phyloP scores from a whole-genome alignment of 2,888 invertebrate genomes.

The Isotomurus palustris region DNA sequence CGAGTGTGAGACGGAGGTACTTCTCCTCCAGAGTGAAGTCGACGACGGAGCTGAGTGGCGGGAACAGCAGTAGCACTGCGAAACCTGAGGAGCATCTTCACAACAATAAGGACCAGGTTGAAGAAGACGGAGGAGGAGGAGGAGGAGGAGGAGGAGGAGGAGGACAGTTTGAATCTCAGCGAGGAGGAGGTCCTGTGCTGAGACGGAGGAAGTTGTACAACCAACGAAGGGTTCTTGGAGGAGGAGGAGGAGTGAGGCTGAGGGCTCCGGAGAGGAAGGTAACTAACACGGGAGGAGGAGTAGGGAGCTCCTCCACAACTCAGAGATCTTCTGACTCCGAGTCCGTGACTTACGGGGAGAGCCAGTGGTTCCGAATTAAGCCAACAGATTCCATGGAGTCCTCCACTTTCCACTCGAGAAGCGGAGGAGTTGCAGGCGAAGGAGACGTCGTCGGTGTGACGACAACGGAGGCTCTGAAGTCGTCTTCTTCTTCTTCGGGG shows the following conservation, averaged over 20 bases:
- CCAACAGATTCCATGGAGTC: constrained; percentile 7
- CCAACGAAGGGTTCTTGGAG: constrained; percentile 20
- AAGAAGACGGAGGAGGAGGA: background rate
- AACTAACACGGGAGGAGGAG: background rate
- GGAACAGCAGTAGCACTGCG: constrained; percentile 2
- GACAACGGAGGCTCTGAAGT: background rate
- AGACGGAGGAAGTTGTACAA: constrained; percentile 29
- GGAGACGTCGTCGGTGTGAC: background rate
- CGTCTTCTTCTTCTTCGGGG: background rate
- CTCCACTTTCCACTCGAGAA: background rate
- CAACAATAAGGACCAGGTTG: background rate
- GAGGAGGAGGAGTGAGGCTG: background rate
- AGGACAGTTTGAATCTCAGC: constrained; percentile 12
- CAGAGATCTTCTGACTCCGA: constrained; percentile 27
- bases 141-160: background rate
- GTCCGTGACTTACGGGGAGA: constrained; percentile 45
- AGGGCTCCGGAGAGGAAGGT: background rate
- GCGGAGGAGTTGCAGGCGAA: constrained; percentile 1
- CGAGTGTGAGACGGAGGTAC: constrained; percentile 17
- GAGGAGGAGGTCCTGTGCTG: constrained; percentile 24
- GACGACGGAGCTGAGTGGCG: constrained; percentile 8
- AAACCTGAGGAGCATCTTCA: background rate
- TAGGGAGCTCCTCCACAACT: constrained; percentile 5
- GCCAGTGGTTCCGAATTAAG: constrained; percentile 44
- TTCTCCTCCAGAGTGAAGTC: constrained; percentile 29